Evolutionary conservation across 2,888 invertebrate genomes (phyloP).

Genomic region (Chloroclystis v-ata): DNA sequence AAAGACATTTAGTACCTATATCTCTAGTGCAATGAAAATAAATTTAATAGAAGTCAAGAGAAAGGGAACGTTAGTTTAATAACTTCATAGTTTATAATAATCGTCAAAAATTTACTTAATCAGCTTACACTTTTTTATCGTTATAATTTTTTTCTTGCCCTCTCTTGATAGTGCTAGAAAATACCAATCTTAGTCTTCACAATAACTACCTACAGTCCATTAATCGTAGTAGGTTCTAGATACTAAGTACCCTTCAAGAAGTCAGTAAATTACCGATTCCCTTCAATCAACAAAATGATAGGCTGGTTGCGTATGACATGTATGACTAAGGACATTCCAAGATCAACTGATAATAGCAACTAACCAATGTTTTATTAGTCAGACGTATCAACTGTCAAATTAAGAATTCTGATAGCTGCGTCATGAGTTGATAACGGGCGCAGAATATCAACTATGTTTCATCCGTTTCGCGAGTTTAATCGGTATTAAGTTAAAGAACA

Average conservation of each 20-base stretch:
- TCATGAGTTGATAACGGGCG: neutral
- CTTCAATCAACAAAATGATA: slow-evolving; percentile 13
- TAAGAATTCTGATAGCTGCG: slow-evolving; percentile 2
- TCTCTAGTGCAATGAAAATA: neutral
- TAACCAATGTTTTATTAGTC: slow-evolving; percentile 4
- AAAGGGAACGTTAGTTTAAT: neutral
- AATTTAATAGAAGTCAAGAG: no score
- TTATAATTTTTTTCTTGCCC: neutral
- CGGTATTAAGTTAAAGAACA: no score
- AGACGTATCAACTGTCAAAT: slow-evolving; percentile 1
- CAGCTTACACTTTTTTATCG: no score
- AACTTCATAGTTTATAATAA: no score
- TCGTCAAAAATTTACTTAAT: no score
- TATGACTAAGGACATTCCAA: slow-evolving; percentile 16
- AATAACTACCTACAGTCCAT: neutral
- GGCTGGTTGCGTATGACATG: neutral
- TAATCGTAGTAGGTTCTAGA: neutral
- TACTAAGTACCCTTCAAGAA: neutral
- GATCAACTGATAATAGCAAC: slow-evolving; percentile 4
- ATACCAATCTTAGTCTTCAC: neutral
- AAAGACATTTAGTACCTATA: neutral
- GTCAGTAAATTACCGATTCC: slow-evolving; percentile 8
- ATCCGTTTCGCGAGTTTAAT: no score
- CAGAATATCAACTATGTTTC: no score
- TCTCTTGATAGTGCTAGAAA: neutral